phyloP scores from a whole-genome alignment of 1,140 invertebrate species.

The Drosophila sproati region DNA sequence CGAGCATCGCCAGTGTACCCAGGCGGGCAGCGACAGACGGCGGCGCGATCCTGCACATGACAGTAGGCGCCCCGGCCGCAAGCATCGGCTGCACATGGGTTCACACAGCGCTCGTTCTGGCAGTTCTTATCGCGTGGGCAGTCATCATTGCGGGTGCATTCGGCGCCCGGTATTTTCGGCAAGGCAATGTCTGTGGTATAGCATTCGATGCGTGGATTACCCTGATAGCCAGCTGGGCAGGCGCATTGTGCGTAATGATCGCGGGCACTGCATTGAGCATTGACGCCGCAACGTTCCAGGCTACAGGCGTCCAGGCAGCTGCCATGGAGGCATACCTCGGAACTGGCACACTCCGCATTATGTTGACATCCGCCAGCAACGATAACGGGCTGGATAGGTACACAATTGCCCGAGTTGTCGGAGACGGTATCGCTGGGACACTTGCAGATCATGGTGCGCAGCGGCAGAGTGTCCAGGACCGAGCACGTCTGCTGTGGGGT shows the following conservation, averaged over 20 bases:
- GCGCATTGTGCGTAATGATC: slow-evolving; percentile 91
- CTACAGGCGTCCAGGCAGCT: slow-evolving; percentile 92
- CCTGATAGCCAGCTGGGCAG: slow-evolving; percentile 91
- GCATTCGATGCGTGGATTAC: slow-evolving; percentile 94
- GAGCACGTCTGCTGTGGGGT: slow-evolving; percentile 90
- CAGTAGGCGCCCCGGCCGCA: slow-evolving; percentile 93
- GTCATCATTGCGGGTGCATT: slow-evolving; percentile 91
- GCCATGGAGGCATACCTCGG: slow-evolving; percentile 90
- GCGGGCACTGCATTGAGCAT: slow-evolving; percentile 91
- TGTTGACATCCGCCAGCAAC: slow-evolving; percentile 85
- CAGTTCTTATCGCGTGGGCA: slow-evolving; percentile 91
- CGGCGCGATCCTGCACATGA: slow-evolving; percentile 89
- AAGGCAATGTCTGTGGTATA: slow-evolving; percentile 84
- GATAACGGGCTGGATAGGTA: slow-evolving; percentile 85
- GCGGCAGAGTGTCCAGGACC: slow-evolving; percentile 91
- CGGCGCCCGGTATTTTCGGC: slow-evolving; percentile 85
- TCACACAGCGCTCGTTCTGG: slow-evolving; percentile 90
- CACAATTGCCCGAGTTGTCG: slow-evolving; percentile 88
- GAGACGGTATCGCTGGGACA: slow-evolving; percentile 91
- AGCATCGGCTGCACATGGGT: slow-evolving; percentile 89
- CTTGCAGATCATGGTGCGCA: slow-evolving; percentile 92
- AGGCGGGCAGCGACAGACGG: slow-evolving; percentile 92
- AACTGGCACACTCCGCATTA: slow-evolving; percentile 90
- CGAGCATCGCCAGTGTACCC: slow-evolving; percentile 91
- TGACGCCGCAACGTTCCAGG: slow-evolving; percentile 91